A percentile compares a stretch with the other conserved stretches of the same genome.
Evolutionary conservation across 2,888 invertebrate species (phyloP).

Genomic region (Eulithis prunata): DNA sequence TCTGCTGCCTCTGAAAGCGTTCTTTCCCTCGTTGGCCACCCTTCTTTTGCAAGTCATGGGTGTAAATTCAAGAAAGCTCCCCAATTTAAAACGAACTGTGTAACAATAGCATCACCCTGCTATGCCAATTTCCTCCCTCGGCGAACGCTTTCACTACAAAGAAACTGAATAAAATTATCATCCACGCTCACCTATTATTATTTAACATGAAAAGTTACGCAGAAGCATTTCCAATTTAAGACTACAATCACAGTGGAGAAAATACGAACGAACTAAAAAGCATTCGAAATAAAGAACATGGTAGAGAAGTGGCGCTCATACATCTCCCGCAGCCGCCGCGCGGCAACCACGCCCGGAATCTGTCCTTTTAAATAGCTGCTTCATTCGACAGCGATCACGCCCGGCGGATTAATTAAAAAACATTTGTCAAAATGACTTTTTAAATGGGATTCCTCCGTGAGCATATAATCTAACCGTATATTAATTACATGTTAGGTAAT

Average conservation of each 20-base stretch:
- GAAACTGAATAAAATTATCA: slow-evolving; percentile 79
- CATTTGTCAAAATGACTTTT: slow-evolving; percentile 71
- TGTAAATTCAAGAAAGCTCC: slow-evolving; percentile 83
- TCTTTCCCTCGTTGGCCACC: slow-evolving; percentile 60
- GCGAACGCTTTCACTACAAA: slow-evolving; percentile 70
- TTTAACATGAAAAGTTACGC: slow-evolving; percentile 61
- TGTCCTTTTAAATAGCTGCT: slow-evolving; percentile 69
- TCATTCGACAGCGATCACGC: slow-evolving; percentile 67
- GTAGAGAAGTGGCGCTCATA: slow-evolving; percentile 59
- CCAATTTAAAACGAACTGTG: slow-evolving; percentile 82
- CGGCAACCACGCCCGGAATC: slow-evolving; percentile 69
- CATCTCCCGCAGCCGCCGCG: slow-evolving; percentile 55
- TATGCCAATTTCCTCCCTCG: slow-evolving; percentile 80
- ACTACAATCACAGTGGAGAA: slow-evolving; percentile 45
- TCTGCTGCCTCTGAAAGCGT: slow-evolving; percentile 43
- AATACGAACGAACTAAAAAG: slow-evolving; percentile 44
- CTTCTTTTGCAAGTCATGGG: slow-evolving; percentile 78
- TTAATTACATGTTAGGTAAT: slow-evolving; percentile 67
- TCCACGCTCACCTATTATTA: slow-evolving; percentile 63
- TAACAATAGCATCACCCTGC: slow-evolving; percentile 78
- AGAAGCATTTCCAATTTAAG: slow-evolving; percentile 51
- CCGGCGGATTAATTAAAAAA: slow-evolving; percentile 76
- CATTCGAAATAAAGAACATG: slow-evolving; percentile 54
- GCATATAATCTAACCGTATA: slow-evolving; percentile 59
- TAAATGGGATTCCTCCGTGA: slow-evolving; percentile 64